A percentile compares a stretch with the other conserved stretches of the same genome.
These are phyloP conservation scores for Ips typographus DNA, from an alignment of 1,140 invertebrate species.

Conservation along the genomic window DNA sequence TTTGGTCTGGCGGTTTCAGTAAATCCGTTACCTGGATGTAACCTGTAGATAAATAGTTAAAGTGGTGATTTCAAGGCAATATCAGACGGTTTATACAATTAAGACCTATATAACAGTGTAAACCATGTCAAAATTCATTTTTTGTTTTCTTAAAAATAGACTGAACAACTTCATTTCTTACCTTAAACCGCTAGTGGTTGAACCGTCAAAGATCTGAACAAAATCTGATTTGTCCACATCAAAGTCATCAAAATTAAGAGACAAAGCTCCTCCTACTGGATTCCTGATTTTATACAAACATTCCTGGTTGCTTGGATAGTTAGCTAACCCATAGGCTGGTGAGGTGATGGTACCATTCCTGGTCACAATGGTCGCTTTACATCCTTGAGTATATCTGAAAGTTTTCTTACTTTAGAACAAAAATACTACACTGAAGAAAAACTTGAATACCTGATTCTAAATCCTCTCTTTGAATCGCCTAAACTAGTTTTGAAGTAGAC, in stretches of 20 bases:
- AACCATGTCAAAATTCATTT: background rate
- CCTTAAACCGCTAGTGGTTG: constrained; percentile 75
- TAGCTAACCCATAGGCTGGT: constrained; percentile 78
- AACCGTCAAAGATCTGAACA: constrained; percentile 85
- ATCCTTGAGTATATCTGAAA: constrained; percentile 69
- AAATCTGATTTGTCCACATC: constrained; percentile 83
- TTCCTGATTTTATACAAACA: constrained; percentile 87
- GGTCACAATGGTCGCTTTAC: constrained; percentile 76
- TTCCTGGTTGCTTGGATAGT: constrained; percentile 91
- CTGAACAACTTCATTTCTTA: background rate
- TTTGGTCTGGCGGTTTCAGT: constrained; percentile 76
- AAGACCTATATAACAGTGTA: background rate
- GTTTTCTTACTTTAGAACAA: background rate
- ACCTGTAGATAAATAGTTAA: constrained; percentile 48
- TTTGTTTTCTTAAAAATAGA: background rate
- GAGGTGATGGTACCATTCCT: constrained; percentile 83
- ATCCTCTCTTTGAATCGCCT: constrained; percentile 86
- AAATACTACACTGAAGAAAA: background rate
- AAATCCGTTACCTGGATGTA: constrained; percentile 89
- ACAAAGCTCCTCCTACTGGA: constrained; percentile 78
- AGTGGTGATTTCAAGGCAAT: background rate
- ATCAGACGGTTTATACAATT: constrained; percentile 1
- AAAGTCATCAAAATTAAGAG: constrained; percentile 84
- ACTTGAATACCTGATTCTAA: constrained; percentile 66
- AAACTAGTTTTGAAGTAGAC: constrained; percentile 90